Conservation (phyloP, 2,113 vertebrate genomes). For the Cephalopholis sonnerati region DNA sequence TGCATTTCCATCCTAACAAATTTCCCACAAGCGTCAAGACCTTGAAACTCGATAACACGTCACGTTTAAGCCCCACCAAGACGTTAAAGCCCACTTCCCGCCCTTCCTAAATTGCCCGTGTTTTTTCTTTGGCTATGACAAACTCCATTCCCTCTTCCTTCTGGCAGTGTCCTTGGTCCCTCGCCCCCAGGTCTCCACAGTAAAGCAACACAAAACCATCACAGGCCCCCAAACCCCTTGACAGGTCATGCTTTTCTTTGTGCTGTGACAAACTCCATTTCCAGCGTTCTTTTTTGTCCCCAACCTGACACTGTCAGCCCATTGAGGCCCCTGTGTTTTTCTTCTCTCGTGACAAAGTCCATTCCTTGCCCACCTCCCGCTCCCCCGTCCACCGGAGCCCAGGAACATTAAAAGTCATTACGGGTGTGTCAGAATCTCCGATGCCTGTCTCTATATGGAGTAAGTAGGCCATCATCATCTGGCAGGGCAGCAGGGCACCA, state of each 20-base stretch:
- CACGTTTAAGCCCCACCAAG: slow-evolving; percentile 62
- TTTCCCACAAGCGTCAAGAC: slow-evolving; percentile 71
- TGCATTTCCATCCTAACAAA: slow-evolving; percentile 78
- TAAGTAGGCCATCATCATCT: slow-evolving; percentile 66
- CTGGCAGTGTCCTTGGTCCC: slow-evolving; percentile 38
- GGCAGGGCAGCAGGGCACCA: slow-evolving; percentile 42
- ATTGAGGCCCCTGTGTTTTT: slow-evolving; percentile 46
- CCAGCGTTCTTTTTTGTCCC: slow-evolving; percentile 13
- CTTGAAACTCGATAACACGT: slow-evolving; percentile 69
- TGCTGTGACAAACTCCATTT: slow-evolving; percentile 28
- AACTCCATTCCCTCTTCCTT: slow-evolving; percentile 42
- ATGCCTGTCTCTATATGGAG: slow-evolving; percentile 53
- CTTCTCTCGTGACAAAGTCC: slow-evolving; percentile 46
- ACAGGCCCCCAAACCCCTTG: slow-evolving; percentile 8
- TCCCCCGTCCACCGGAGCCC: background rate
- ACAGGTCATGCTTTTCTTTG: slow-evolving; percentile 38
- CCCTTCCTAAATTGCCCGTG: slow-evolving; percentile 38
- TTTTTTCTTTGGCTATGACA: slow-evolving; percentile 56
- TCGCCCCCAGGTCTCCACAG: slow-evolving; percentile 22
- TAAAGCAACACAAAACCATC: slow-evolving; percentile 32
- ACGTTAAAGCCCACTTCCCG: slow-evolving; percentile 45
- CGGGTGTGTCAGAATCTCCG: slow-evolving; percentile 40
- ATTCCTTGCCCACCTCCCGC: slow-evolving; percentile 7
- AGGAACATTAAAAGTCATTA: slow-evolving; percentile 46
- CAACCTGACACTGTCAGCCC: slow-evolving; percentile 10